These are phyloP conservation scores for fruit fly (Drosophila melanogaster) DNA, from an alignment of 1,140 invertebrate genomes.

Conservation along the genomic window Release_6_plus_ISO1_MT NT_033779.5:16069501-16070000, in stretches of 20 bases:
- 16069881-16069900: conserved; percentile 28
- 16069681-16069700: conserved; percentile 82
- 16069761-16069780: conserved; percentile 4
- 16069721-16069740: conserved; percentile 6
- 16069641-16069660: conserved; percentile 79
- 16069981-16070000: background rate
- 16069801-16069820: conserved; percentile 49
- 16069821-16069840: conserved; percentile 26
- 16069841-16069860: conserved; percentile 16
- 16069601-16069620: conserved; percentile 36
- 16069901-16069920: conserved; percentile 25
- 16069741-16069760: conserved; percentile 23
- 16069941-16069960: background rate
- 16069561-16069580: conserved; percentile 71
- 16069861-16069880: conserved; percentile 2
- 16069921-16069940: conserved; percentile 21
- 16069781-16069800: conserved; percentile 10
- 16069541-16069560: conserved; percentile 78
- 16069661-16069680: conserved; percentile 83
- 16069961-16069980: background rate
- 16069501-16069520: conserved; percentile 11
- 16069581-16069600: conserved; percentile 43
- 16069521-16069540: conserved; percentile 39
- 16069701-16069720: conserved; percentile 51
- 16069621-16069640: conserved; percentile 65